These are phyloP conservation scores for Xenops minutus DNA, from an alignment of 2,797 vertebrate species.

Conservation along the genomic window DNA sequence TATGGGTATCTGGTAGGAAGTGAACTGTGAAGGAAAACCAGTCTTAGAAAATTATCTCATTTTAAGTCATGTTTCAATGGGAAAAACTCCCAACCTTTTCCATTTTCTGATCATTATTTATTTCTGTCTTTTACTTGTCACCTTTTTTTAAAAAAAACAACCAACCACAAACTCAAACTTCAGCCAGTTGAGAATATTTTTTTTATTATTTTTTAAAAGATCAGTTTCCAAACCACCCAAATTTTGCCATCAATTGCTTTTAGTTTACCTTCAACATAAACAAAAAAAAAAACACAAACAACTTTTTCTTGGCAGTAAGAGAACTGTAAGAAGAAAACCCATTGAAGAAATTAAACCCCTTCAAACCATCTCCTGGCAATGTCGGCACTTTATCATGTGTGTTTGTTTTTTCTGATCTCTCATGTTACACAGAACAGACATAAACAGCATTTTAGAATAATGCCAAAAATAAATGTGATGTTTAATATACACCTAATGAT, in stretches of 20 bases:
- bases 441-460: neutral
- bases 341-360: neutral
- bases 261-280: neutral
- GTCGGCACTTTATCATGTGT: neutral
- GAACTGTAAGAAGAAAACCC: neutral
- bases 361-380: neutral
- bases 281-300: neutral
- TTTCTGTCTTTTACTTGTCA: neutral
- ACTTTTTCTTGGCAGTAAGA: neutral
- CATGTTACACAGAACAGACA: neutral
- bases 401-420: neutral
- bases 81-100: rapidly evolving
- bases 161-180: neutral
- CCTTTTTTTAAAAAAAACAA: neutral
- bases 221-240: neutral
- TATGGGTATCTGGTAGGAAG: neutral
- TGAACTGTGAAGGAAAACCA: neutral
- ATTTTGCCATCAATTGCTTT: neutral
- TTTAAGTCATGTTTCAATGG: neutral
- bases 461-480: neutral
- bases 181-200: neutral
- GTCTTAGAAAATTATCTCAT: neutral
- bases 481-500: neutral
- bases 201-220: neutral
- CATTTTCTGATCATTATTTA: neutral